A percentile compares a stretch with the other conserved stretches of the same genome.
Evolutionary conservation across 2,113 vertebrate genomes (phyloP).

Genomic region (Megaceryle maxima): DNA sequence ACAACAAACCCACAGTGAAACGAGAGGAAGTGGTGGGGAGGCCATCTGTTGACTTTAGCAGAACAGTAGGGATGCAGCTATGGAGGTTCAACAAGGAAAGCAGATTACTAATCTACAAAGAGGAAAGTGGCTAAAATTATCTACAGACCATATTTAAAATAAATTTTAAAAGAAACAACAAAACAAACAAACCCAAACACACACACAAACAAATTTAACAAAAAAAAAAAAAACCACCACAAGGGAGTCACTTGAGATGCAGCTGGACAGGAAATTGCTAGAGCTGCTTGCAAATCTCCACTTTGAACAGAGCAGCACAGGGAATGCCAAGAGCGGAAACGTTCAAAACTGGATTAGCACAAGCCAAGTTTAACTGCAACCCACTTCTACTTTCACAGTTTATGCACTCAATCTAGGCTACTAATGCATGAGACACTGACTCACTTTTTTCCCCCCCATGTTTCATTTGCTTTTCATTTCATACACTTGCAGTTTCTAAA

Average conservation of each 20-base stretch:
- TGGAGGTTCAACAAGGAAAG: constrained; percentile 73
- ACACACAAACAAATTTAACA: not conserved
- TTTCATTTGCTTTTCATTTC: constrained; percentile 58
- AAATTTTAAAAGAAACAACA: not conserved
- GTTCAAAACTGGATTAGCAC: constrained; percentile 84
- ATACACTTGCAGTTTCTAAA: constrained; percentile 57
- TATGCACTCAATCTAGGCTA: constrained; percentile 68
- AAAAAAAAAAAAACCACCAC: not conserved
- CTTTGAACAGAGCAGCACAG: constrained; percentile 80
- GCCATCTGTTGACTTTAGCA: constrained; percentile 79
- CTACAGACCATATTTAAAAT: constrained; percentile 54
- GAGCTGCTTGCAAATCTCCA: constrained; percentile 81
- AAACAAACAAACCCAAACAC: too few relatives aligned
- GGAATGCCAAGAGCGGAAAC: constrained; percentile 85
- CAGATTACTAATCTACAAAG: constrained; percentile 80
- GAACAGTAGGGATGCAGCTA: constrained; percentile 70
- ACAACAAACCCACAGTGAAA: constrained; percentile 76
- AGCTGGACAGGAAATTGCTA: constrained; percentile 91
- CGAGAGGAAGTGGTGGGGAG: constrained; percentile 76
- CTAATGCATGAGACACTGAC: constrained; percentile 63
- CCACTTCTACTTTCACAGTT: constrained; percentile 75
- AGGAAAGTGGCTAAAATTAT: constrained; percentile 83
- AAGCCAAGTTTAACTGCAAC: constrained; percentile 76
- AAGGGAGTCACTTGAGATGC: constrained; percentile 74
- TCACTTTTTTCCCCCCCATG: constrained; percentile 26